phyloP scores from a whole-genome alignment of 2,888 invertebrate species.

The Lasioglossum villosulum region DNA sequence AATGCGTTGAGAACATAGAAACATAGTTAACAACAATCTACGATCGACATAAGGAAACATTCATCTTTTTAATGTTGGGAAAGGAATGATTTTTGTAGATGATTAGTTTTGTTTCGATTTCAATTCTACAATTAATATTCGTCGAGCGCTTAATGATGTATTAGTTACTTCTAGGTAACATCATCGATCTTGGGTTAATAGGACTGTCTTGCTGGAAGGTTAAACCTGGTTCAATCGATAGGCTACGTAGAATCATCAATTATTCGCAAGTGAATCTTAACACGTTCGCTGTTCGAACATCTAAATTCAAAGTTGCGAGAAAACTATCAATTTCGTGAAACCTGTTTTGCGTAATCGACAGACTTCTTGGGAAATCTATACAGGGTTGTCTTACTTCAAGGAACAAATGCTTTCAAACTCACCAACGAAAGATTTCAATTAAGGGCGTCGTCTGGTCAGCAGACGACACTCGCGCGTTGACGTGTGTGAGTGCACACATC shows the following conservation, averaged over 20 bases:
- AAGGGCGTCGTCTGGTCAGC: too few species aligned
- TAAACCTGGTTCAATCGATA: constrained; percentile 6
- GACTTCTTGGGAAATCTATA: not conserved
- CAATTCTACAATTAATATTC: constrained; percentile 6
- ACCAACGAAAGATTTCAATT: not conserved
- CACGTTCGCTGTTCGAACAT: not conserved
- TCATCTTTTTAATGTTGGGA: not conserved
- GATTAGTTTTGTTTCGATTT: not conserved
- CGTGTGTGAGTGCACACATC: too few species aligned
- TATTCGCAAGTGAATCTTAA: constrained; percentile 4
- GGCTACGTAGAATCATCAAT: not conserved
- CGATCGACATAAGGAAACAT: too few species aligned
- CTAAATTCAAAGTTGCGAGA: not conserved
- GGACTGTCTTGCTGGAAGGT: constrained; percentile 1
- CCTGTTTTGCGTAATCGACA: not conserved
- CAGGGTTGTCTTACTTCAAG: not conserved
- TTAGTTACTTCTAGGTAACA: not conserved
- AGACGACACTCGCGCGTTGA: too few species aligned
- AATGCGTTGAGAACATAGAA: too few species aligned
- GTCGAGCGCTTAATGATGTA: not conserved
- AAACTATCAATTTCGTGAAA: not conserved
- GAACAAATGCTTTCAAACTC: too few species aligned
- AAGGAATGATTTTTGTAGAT: not conserved
- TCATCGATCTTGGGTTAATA: constrained; percentile 11
- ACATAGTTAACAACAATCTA: too few species aligned